These are phyloP conservation scores for Neuroscelio doddi DNA, from an alignment of 2,888 invertebrate genomes.

Conservation along the genomic window DNA sequence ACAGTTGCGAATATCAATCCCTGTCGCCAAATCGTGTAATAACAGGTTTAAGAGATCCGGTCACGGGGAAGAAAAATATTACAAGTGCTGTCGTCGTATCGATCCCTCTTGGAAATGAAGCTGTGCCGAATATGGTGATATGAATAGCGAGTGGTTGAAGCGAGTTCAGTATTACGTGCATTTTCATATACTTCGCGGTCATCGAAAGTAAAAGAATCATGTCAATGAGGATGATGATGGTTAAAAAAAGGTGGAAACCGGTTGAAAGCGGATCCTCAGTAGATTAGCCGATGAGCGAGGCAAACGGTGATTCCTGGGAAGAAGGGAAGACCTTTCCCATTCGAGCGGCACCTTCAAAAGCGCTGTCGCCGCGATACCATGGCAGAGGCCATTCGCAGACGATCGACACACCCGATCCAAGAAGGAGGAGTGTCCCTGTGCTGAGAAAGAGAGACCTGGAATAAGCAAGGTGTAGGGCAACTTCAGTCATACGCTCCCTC, in stretches of 20 bases:
- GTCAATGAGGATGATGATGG: background rate
- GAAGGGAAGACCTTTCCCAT: background rate
- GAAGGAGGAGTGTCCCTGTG: too few species aligned
- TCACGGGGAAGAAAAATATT: background rate
- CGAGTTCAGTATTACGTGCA: background rate
- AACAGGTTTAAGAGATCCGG: background rate
- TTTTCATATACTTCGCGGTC: constrained; percentile 1
- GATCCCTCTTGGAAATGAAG: constrained; percentile 4
- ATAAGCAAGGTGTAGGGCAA: too few species aligned
- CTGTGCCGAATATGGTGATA: constrained; percentile 25
- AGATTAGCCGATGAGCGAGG: background rate
- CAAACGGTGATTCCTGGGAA: background rate
- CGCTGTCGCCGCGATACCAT: constrained; percentile 1
- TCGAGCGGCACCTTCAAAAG: constrained; percentile 1
- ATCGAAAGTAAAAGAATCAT: background rate
- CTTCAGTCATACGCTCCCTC: background rate
- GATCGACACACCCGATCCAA: constrained; percentile 5
- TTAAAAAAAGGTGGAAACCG: constrained; percentile 2
- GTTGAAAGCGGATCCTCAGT: constrained; percentile 2
- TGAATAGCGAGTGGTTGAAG: background rate
- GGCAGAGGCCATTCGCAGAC: constrained; percentile 1
- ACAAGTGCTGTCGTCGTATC: background rate
- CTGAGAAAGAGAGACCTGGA: too few species aligned
- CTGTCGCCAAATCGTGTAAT: constrained; percentile 8
- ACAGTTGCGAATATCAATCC: constrained; percentile 34